These are phyloP conservation scores for Styela clava DNA, from an alignment of 23 tunicate species.

Conservation along the genomic window DNA sequence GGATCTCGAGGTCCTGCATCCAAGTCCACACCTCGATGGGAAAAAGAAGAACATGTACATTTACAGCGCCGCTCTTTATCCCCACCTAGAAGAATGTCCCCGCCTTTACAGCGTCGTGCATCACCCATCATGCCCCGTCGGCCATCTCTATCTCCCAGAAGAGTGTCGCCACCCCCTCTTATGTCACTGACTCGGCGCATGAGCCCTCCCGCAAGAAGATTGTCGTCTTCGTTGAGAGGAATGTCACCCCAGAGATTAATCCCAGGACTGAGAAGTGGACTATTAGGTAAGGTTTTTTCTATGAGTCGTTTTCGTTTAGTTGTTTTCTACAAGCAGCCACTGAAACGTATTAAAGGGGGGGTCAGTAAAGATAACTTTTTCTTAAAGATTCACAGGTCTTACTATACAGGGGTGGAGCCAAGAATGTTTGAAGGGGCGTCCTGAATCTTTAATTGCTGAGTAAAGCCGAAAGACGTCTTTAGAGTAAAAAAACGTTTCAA, in stretches of 20 bases:
- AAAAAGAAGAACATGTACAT: background rate
- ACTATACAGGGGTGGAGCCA: no score
- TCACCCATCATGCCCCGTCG: background rate
- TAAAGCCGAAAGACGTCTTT: no score
- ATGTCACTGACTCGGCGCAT: background rate
- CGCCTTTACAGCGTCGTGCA: background rate
- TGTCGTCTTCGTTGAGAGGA: background rate
- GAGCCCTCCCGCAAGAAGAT: background rate
- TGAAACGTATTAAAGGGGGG: background rate
- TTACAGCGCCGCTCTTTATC: background rate
- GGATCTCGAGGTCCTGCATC: constrained; percentile 11
- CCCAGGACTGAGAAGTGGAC: background rate
- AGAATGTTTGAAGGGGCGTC: no score
- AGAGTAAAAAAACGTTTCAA: no score
- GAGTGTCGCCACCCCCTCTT: background rate
- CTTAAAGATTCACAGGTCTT: no score
- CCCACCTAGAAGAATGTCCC: background rate
- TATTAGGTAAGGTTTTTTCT: background rate
- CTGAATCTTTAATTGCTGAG: no score
- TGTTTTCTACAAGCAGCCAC: no score
- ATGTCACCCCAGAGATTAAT: background rate
- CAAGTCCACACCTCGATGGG: background rate
- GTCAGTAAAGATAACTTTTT: no score
- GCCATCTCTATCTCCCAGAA: background rate
- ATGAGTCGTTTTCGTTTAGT: no score